Evolutionary conservation across 2,797 vertebrate species (phyloP), one percentile per base, ranked within the genome.

Genomic region (Valencia hispanica): DNA sequence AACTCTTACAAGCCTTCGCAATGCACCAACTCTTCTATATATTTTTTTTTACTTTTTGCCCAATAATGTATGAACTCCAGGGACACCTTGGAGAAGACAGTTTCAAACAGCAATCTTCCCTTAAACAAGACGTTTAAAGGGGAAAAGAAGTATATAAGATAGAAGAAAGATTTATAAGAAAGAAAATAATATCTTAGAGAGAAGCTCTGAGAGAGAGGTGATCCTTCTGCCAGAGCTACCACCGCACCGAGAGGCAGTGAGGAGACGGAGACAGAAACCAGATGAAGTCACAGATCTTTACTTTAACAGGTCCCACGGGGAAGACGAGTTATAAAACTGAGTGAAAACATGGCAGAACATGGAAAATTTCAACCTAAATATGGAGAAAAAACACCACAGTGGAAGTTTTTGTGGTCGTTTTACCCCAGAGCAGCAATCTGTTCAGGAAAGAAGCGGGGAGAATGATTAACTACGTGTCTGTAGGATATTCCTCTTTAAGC

Each of bases 301-400:
- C 74, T 81, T 84, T 85, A 86, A 91, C 76, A 70, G 78, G 72
- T 90, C 90, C 82, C 80, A 3, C 10, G 18, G 85, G 87, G 75
- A 73, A 0, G 14, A 77, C 68, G 74, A 81, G 84, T 77, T 81
- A 79, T 90, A 86, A 90, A 93, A 80, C 71, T 77, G 84, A 89
- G 81, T 45, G 84, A 85, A 89, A 83, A 90, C 87, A 84, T 88
- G 39, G 70, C 14, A 14, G 84, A 90, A 90, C 91, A 89, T 90
- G 91, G 88, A 93, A 92, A 90, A 70, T 74, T 82, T 90, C 81
- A 80, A 89, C 79, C 78, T 39, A 59, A 79, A 83, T 75, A 70
- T 77, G 70, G 85, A 83, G 83, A 79, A 82, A 86, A 79, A 79
- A 48, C 72, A 61, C 83, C 84, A 84, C 85, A 89, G 84, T 81